Conservation (phyloP, 2,797 vertebrate species). For the Benthosema pterotum region DNA sequence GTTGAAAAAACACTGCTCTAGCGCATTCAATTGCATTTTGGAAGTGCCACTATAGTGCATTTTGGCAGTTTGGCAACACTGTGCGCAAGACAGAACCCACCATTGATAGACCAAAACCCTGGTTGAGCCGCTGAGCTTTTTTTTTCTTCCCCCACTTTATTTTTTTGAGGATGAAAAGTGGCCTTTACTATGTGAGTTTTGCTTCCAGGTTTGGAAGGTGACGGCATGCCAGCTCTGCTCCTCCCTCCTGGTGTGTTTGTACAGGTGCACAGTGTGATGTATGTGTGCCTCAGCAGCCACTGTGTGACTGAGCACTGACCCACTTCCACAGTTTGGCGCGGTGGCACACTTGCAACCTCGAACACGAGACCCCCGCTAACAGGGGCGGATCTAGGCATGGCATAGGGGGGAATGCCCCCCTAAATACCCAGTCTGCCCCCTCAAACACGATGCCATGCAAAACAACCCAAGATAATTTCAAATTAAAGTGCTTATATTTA, state of each 20-base stretch:
- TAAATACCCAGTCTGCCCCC: too few species aligned
- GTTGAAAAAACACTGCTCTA: too few species aligned
- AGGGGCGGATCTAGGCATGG: too few species aligned
- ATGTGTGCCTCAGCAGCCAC: conserved; percentile 65
- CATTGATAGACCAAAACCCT: conserved; percentile 18
- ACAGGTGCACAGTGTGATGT: conserved; percentile 77
- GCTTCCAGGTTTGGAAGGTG: conserved; percentile 42
- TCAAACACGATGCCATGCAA: too few species aligned
- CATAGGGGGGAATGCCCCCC: too few species aligned
- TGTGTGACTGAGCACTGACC: conserved; percentile 71
- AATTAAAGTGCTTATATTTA: too few species aligned
- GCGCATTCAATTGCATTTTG: too few species aligned
- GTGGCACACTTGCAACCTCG: conserved; percentile 46
- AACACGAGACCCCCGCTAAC: conserved; percentile 45
- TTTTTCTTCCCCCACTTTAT: too few species aligned
- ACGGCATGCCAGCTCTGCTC: conserved; percentile 33
- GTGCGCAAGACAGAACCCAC: conserved; percentile 18
- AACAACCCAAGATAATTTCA: too few species aligned
- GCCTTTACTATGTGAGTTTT: conserved; percentile 27
- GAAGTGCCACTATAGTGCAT: too few species aligned
- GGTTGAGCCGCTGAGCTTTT: conserved; percentile 3
- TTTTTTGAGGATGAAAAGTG: conserved; percentile 34
- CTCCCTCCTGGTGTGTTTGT: conserved; percentile 70
- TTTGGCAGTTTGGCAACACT: too few species aligned
- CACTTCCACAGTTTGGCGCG: conserved; percentile 60